Evolutionary conservation across 2,888 invertebrate genomes (phyloP), one percentile per base, ranked within the genome.

Genomic region (Boloria euphrosyne): DNA sequence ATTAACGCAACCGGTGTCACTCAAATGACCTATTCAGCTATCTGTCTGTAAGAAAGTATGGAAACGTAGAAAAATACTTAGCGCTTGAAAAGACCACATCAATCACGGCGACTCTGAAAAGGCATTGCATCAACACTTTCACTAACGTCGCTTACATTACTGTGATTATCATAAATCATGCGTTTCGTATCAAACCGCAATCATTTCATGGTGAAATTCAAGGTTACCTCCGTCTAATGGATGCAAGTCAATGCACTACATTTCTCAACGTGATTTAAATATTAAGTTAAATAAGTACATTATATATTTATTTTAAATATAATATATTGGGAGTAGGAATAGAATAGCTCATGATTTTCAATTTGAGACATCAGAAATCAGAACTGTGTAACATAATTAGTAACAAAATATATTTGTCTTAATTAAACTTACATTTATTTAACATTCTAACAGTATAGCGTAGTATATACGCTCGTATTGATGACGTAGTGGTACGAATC

Each of bases 111-210:
- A 74, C 74, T 77, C 78, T 84, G 80, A 80, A 84, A 80, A 81
- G 77, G 76, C 77, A 76, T 77, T 78, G 79, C 80, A 81, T 83
- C 79, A 78, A 82, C 78, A 87, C 87, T 87, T 87, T 88, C 86
- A 81, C 86, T 83, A 71, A 70, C 71, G 67, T 71, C 73, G 51
- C 54, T 54, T 17, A 54, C 43, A 54, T 54, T 54, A 54, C 62
- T 62, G 73, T 73, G 75, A 79, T 80, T 76, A 77, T 80, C 82
- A 84, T 85, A 84, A 84, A 85, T 87, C 85, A 87, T 79, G 74
- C 73, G 73, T 73, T 76, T 76, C 67, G 69, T 78, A 70, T 71
- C 74, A 68, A 76, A 73, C 73, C 73, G 70, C 75, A 75, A 75
- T 74, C 70, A 68, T 77, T 81, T 78, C 76, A 78, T 75, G 74